Percentiles rank a stretch among this genome's conserved stretches.
These are phyloP conservation scores for Microplitis demolitor DNA, from an alignment of 1,140 invertebrate genomes.

Conservation along the genomic window DNA sequence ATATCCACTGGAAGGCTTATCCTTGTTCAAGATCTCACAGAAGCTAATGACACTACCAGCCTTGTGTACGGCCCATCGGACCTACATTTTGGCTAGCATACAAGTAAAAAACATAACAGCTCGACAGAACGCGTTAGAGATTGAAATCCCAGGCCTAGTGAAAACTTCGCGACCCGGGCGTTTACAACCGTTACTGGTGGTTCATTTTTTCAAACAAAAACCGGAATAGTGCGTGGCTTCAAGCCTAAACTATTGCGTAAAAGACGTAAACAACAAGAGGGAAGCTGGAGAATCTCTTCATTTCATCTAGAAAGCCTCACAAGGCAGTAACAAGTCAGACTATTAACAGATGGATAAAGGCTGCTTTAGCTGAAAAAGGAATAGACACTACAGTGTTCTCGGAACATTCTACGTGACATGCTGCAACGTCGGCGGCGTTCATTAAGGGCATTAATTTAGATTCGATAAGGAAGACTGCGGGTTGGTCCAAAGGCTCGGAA, in stretches of 20 bases:
- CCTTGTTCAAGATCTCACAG: neutral
- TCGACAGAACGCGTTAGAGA: neutral
- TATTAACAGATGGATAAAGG: conserved; percentile 1
- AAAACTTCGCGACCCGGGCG: conserved; percentile 1
- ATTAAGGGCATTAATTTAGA: conserved; percentile 3
- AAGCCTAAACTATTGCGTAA: neutral
- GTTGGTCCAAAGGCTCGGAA: neutral
- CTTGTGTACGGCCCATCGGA: conserved; percentile 5
- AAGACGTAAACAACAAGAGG: neutral
- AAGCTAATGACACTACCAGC: conserved; percentile 4
- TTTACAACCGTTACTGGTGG: neutral
- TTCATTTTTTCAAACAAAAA: neutral
- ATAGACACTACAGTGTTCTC: neutral
- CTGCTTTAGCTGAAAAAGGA: neutral
- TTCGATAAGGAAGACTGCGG: neutral
- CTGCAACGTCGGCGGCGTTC: neutral
- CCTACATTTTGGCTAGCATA: neutral
- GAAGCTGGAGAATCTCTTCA: neutral
- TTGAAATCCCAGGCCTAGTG: neutral
- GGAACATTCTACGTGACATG: conserved; percentile 10
- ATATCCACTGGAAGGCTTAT: neutral
- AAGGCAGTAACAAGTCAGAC: neutral
- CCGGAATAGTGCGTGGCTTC: neutral
- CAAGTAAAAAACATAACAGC: neutral
- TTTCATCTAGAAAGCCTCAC: neutral